phyloP scores from a whole-genome alignment of 92 coral and sea anemone species.

The Palythoa grandis region DNA sequence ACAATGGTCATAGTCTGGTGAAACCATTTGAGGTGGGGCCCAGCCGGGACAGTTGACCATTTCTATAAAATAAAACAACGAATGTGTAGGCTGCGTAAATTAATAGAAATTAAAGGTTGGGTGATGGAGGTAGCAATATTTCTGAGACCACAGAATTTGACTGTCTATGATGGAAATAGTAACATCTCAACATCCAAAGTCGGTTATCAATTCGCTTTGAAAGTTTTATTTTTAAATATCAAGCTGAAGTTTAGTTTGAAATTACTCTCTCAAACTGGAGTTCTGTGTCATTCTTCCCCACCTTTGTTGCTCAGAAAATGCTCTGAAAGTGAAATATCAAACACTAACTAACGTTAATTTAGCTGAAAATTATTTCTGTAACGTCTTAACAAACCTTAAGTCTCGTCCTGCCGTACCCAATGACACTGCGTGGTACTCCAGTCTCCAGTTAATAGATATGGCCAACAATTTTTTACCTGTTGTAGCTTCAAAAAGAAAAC shows the following conservation, averaged over 20 bases:
- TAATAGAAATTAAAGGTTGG: background rate
- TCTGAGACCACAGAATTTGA: background rate
- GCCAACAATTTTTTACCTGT: too few species aligned
- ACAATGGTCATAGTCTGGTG: background rate
- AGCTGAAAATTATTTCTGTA: too few species aligned
- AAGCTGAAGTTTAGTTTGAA: background rate
- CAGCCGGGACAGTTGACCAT: constrained; percentile 33
- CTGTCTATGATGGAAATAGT: background rate
- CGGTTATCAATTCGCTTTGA: background rate
- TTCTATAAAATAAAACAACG: background rate
- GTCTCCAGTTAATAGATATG: too few species aligned
- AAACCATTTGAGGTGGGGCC: constrained; percentile 50
- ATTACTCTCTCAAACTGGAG: constrained; percentile 31
- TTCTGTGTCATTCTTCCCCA: constrained; percentile 31
- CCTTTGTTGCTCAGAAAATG: constrained; percentile 19
- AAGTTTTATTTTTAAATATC: background rate
- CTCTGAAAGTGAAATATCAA: background rate
- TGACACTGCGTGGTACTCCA: too few species aligned
- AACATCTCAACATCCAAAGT: background rate
- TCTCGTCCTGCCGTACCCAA: too few species aligned
- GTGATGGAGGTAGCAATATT: background rate
- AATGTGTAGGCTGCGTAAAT: background rate
- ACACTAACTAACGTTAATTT: too few species aligned
- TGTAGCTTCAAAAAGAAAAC: too few species aligned
- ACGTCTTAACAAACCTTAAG: too few species aligned